Percentiles rank a stretch among this genome's conserved stretches.
Conservation (phyloP, 2,888 invertebrate genomes). For the Cephus nigrinus region DNA sequence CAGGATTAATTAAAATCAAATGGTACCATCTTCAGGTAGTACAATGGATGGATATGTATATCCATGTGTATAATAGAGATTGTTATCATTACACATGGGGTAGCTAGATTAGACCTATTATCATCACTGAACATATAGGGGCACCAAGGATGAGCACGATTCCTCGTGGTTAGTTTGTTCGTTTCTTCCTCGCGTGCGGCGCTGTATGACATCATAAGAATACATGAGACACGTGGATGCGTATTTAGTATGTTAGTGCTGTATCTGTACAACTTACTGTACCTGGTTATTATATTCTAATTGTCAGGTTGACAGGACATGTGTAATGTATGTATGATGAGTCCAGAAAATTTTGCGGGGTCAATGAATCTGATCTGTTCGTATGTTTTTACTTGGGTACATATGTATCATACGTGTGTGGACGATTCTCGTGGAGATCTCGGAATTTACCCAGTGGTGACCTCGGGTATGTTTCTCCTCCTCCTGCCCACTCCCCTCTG, state of each 20-base stretch:
- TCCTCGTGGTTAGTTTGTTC: not conserved
- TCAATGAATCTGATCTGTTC: constrained; percentile 50
- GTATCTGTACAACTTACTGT: not conserved
- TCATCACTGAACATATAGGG: not conserved
- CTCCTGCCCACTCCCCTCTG: not conserved
- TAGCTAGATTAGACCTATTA: not conserved
- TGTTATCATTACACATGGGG: not conserved
- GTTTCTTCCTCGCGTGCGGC: not conserved
- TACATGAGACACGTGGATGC: not conserved
- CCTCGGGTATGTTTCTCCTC: not conserved
- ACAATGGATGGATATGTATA: not conserved
- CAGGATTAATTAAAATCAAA: too few species aligned
- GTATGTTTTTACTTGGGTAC: not conserved
- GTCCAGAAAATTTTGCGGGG: constrained; percentile 38
- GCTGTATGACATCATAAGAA: not conserved
- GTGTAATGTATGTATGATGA: not conserved
- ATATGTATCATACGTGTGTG: not conserved
- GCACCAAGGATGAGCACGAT: not conserved
- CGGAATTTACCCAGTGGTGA: not conserved
- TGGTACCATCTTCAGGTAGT: too few species aligned
- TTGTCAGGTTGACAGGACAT: not conserved
- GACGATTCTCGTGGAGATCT: not conserved
- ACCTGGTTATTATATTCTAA: not conserved
- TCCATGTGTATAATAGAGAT: not conserved
- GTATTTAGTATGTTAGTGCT: not conserved